Conservation (phyloP, 2,888 invertebrate genomes). For the Glaucopsyche alexis region DNA sequence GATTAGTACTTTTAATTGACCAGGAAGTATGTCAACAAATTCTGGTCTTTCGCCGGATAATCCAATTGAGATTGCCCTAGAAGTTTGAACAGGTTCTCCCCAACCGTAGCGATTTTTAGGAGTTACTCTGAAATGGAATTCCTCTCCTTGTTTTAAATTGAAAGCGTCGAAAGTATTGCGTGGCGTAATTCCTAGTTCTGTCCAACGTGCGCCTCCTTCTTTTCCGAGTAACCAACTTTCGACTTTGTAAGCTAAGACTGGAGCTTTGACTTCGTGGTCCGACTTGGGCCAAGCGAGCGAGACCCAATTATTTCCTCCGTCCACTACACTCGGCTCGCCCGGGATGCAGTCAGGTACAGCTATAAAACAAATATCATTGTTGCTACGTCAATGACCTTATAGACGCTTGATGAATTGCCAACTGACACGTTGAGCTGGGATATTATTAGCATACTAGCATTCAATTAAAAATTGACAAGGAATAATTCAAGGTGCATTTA, state of each 20-base stretch:
- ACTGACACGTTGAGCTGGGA: conserved; percentile 27
- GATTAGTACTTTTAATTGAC: conserved; percentile 87
- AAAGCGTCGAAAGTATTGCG: conserved; percentile 90
- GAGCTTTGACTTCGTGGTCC: conserved; percentile 82
- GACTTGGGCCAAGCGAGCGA: conserved; percentile 92
- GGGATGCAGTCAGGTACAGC: conserved; percentile 91
- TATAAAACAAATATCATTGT: conserved; percentile 68
- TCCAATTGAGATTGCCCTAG: conserved; percentile 82
- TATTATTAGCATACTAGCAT: conserved; percentile 49
- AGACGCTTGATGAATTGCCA: conserved; percentile 63
- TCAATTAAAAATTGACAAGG: conserved; percentile 31
- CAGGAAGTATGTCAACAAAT: conserved; percentile 86
- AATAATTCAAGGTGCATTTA: conserved; percentile 2
- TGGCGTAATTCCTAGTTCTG: conserved; percentile 88
- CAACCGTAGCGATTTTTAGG: conserved; percentile 94
- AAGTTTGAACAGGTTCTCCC: conserved; percentile 88
- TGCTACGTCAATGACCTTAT: conserved; percentile 63
- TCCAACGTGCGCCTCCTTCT: conserved; percentile 92
- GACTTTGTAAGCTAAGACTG: conserved; percentile 89
- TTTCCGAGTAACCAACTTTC: conserved; percentile 90
- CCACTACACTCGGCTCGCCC: conserved; percentile 86
- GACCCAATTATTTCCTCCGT: conserved; percentile 91
- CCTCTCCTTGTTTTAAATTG: conserved; percentile 87
- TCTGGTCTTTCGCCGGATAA: conserved; percentile 86
- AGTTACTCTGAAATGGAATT: conserved; percentile 93